Evolutionary conservation across 64 coral and sea anemone species (phyloP).

Genomic region (Pocillopora verrucosa): DNA sequence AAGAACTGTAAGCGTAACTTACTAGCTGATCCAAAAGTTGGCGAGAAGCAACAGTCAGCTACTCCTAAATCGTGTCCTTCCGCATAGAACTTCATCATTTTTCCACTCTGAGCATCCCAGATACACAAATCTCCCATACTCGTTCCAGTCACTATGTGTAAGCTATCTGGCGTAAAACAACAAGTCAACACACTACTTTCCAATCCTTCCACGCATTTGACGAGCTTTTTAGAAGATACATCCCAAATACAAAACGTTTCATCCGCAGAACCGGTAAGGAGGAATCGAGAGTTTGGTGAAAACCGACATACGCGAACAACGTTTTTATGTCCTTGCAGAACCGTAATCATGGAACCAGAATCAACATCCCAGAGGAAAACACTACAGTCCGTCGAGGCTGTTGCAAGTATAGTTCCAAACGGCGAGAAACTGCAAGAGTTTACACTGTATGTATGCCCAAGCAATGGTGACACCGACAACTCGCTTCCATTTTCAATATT

Average conservation of each 20-base stretch:
- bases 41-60: conserved; percentile 75
- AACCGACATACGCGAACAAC: conserved; percentile 88
- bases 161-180: conserved; percentile 93
- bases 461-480: conserved; percentile 79
- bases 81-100: conserved; percentile 66
- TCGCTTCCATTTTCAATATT: conserved; percentile 84
- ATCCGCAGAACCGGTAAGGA: conserved; percentile 91
- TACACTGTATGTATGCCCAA: conserved; percentile 85
- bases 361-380: conserved; percentile 89
- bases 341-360: conserved; percentile 73
- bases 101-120: conserved; percentile 84
- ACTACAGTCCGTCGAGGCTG: conserved; percentile 91
- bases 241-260: conserved; percentile 98
- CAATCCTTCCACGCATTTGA: conserved; percentile 79
- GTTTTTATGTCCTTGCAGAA: conserved; percentile 89
- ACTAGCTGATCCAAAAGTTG: conserved; percentile 98
- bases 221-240: conserved; percentile 66
- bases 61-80: conserved; percentile 97
- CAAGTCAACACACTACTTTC: conserved; percentile 93
- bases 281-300: conserved; percentile 87
- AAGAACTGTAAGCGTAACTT: conserved; percentile 6
- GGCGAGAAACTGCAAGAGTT: conserved; percentile 95
- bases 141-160: conserved; percentile 84
- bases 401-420: conserved; percentile 95
- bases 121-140: conserved; percentile 90